Base-by-base conservation (phyloP, 2,113 vertebrate genomes). In the Rafetus swinhoei region DNA sequence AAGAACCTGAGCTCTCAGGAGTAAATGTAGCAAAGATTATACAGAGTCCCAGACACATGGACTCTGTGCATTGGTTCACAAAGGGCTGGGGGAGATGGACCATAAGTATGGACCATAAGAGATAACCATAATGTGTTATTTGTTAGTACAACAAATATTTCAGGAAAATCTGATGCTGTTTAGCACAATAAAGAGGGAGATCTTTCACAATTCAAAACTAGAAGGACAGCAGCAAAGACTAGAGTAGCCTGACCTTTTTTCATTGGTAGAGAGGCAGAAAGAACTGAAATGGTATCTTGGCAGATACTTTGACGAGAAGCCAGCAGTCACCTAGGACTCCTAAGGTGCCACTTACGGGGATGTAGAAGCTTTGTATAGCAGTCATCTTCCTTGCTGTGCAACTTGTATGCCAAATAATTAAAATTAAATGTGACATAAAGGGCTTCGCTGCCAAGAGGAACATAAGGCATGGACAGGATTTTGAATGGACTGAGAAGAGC, bases 91-190 rank as follows among this genome's bases (percentile, higher is more conserved):
- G 53, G 81, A 94, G 84, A 95, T 35, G 69, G 79, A 76, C 83
- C 84, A 18, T 72, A 86, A 92, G 90, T 95, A 96, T 89, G 53
- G 84, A 45, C 39, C 4, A 45, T 45, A 45, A 45, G 39, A 59
- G 81, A 65, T 86, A 45, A 45, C 39, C 39, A 45, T 97, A 96
- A 96, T 93, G 93, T 95, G 91, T 79, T 89, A 94, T 95, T 87
- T 86, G 85, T 90, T 94, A 95, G 94, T 94, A 89, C 89, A 94
- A 95, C 92, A 86, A 91, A 96, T 65, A 96, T 50, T 77, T 50
- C 39, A 76, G 9, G n/a, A 72, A 60, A 72, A n/a, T 72, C 65
- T 35, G 32, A 72, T 72, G 65, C 65, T 16, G 35, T n/a, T 72
- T 72, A 72, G n/a, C 4, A 5, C 32, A 72, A 72, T 72, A 77